Evolutionary conservation across 2,113 vertebrate genomes (phyloP).

Genomic region (Pelusios castaneus): DNA sequence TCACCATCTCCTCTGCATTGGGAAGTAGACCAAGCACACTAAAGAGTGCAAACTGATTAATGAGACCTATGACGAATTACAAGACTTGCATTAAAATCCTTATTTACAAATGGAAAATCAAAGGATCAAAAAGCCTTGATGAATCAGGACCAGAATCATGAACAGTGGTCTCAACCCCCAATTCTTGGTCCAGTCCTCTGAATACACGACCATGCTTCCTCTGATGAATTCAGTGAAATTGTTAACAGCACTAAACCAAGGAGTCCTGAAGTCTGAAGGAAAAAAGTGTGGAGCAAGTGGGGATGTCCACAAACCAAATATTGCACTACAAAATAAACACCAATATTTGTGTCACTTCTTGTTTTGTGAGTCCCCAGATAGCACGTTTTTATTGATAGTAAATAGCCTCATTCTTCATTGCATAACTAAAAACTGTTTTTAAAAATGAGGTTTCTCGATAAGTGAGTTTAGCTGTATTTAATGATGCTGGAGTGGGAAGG

Average conservation of each 20-base stretch:
- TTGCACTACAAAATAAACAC: neutral
- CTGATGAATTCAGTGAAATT: neutral
- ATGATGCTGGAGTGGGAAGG: neutral
- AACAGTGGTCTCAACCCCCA: neutral
- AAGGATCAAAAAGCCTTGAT: neutral
- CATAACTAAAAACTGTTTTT: constrained; percentile 4
- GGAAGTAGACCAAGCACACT: neutral
- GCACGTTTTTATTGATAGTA: neutral
- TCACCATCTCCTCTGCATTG: neutral
- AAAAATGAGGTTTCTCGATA: neutral
- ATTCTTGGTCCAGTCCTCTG: neutral
- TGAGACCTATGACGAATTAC: neutral
- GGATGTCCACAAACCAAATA: neutral
- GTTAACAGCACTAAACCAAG: neutral
- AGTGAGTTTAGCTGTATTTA: neutral
- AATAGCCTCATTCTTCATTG: neutral
- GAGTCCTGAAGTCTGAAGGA: neutral
- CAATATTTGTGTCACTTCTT: neutral
- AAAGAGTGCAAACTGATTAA: neutral
- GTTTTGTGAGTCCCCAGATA: neutral
- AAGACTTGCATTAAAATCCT: neutral
- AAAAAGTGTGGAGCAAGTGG: neutral
- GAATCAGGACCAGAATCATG: neutral
- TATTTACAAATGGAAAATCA: neutral
- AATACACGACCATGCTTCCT: rapidly evolving